Percentiles rank a stretch among this genome's conserved stretches.
These are phyloP conservation scores for Hemicordylus capensis DNA, from an alignment of 2,113 vertebrate genomes.

Conservation along the genomic window DNA sequence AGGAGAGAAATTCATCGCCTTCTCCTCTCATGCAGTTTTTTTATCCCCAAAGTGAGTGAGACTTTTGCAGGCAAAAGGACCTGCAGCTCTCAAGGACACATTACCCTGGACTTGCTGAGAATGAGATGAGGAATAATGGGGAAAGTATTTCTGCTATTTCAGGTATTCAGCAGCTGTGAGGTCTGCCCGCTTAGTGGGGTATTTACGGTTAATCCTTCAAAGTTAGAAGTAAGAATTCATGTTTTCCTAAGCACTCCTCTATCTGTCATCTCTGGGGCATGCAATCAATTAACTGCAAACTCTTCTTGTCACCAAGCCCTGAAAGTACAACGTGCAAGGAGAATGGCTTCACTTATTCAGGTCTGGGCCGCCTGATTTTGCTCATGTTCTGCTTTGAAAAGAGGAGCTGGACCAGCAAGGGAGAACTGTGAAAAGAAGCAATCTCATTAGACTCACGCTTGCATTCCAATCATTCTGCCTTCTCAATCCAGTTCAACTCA, in stretches of 20 bases:
- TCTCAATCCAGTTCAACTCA: slow-evolving; percentile 2
- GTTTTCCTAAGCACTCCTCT: background rate
- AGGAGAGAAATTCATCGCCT: background rate
- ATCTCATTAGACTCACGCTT: background rate
- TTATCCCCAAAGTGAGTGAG: background rate
- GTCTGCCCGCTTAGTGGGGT: slow-evolving; percentile 18
- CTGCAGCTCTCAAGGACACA: background rate
- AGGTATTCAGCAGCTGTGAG: background rate
- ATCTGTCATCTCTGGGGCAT: background rate
- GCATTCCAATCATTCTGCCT: no score
- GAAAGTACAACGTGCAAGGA: background rate
- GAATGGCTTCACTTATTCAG: rapidly evolving
- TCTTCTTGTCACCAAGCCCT: background rate
- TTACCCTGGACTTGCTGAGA: slow-evolving; percentile 24
- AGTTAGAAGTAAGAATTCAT: background rate
- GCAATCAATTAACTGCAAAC: background rate
- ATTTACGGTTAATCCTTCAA: slow-evolving; percentile 8
- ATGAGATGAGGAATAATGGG: background rate
- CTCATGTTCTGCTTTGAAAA: background rate
- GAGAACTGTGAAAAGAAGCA: background rate
- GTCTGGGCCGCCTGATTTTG: background rate
- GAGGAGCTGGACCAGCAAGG: background rate
- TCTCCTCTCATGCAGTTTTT: background rate
- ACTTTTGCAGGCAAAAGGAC: slow-evolving; percentile 9
- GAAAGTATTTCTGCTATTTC: slow-evolving; percentile 1